Evolutionary conservation across 2,797 vertebrate species (phyloP).

Genomic region (Falco rusticolus): DNA sequence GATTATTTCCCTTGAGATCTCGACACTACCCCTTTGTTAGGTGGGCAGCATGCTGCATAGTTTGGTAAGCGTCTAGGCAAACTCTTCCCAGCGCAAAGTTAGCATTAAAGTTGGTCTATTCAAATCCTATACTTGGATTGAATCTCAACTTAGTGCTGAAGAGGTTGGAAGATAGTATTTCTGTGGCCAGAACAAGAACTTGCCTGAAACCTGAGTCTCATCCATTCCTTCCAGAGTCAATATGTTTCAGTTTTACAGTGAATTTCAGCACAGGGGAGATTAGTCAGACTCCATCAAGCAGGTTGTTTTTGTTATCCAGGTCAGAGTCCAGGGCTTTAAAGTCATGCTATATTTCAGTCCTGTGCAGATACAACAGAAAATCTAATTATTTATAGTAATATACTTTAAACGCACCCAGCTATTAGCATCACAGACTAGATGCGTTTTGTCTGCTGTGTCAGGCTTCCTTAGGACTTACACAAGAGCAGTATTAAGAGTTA

Average conservation of each 20-base stretch:
- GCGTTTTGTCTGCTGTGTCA: background rate
- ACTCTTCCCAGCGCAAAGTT: background rate
- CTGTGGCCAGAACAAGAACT: background rate
- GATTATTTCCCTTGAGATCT: background rate
- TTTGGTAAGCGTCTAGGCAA: background rate
- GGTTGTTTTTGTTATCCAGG: conserved; percentile 52
- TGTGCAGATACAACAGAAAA: conserved; percentile 4
- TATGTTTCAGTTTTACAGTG: conserved; percentile 47
- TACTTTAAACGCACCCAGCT: background rate
- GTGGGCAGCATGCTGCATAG: background rate
- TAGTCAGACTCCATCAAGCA: conserved; percentile 9
- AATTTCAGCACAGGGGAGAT: background rate
- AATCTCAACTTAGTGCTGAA: background rate
- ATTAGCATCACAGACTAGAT: background rate
- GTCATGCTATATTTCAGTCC: background rate
- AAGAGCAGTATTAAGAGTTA: background rate
- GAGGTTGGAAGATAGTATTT: background rate
- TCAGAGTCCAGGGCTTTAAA: conserved; percentile 34
- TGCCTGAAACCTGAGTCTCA: conserved; percentile 18
- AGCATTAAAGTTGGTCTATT: background rate
- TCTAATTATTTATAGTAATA: conserved; percentile 19
- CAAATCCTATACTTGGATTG: background rate
- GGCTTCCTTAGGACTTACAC: background rate
- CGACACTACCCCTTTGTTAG: background rate
- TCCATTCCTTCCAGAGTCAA: background rate